A percentile compares a stretch with the other conserved stretches of the same genome.
phyloP scores from a whole-genome alignment of 2,797 vertebrate species.

The Diglossa cyanea region DNA sequence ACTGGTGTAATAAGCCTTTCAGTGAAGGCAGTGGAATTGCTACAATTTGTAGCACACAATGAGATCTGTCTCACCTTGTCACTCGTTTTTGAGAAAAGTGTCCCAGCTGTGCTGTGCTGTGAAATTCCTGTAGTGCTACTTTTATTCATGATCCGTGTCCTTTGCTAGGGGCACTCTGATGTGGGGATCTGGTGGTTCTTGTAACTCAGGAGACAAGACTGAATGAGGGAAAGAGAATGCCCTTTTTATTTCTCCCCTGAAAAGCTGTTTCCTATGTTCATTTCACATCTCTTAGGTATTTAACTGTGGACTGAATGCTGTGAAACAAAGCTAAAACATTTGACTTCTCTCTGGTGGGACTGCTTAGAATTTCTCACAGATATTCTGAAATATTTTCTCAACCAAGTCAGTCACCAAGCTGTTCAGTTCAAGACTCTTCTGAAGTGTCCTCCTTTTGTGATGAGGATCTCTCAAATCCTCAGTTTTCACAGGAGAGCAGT shows the following conservation, averaged over 20 bases:
- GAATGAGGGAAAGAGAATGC: background rate
- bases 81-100: background rate
- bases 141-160: fast-evolving
- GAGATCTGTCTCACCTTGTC: background rate
- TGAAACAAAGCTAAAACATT: fast-evolving
- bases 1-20: background rate
- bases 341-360: background rate
- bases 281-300: background rate
- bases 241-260: fast-evolving
- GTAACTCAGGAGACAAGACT: background rate
- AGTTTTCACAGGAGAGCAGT: background rate
- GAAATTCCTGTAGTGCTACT: background rate
- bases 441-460: background rate
- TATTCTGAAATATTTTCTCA: background rate
- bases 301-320: background rate
- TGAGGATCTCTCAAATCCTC: background rate
- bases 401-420: background rate
- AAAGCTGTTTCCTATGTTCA: background rate
- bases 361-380: background rate
- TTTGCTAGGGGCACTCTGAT: background rate
- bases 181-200: background rate
- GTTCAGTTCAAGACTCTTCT: background rate
- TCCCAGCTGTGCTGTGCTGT: background rate
- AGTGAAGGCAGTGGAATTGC: background rate
- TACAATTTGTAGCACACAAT: background rate